These are phyloP conservation scores for Choloepus hoffmanni DNA, from an alignment of 2,113 vertebrate species.

Conservation along the genomic window DNA sequence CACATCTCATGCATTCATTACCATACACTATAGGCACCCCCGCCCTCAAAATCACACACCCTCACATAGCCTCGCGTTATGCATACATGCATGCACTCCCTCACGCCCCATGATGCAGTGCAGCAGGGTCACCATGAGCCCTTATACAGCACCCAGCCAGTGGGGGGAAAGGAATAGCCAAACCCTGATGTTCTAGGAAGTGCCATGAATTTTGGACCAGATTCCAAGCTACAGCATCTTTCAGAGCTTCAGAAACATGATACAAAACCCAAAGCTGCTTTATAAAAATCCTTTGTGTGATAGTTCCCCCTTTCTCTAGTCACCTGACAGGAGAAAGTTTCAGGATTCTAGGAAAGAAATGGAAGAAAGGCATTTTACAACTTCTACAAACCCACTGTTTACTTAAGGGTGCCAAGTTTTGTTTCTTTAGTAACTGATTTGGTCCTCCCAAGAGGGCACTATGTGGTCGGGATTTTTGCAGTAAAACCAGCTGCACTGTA, in stretches of 20 bases:
- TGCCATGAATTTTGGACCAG: background rate
- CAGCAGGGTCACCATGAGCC: background rate
- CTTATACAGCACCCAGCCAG: background rate
- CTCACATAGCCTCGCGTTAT: rapidly evolving
- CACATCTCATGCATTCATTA: background rate
- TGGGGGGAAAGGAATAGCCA: background rate
- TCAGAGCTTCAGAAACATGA: background rate
- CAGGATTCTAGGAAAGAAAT: background rate
- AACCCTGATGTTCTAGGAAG: background rate
- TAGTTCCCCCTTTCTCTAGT: background rate
- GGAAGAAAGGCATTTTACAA: background rate
- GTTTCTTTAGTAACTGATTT: background rate
- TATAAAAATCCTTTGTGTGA: background rate
- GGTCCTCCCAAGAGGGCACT: background rate
- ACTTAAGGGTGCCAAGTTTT: background rate
- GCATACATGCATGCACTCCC: rapidly evolving
- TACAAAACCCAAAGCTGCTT: background rate
- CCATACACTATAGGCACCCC: background rate
- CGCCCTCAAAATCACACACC: background rate
- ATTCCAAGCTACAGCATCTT: background rate
- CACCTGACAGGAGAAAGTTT: background rate
- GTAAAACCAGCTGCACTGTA: background rate
- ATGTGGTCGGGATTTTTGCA: background rate
- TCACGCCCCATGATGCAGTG: rapidly evolving
- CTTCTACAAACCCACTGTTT: background rate